phyloP scores from a whole-genome alignment of 1,140 invertebrate species.

The Formica exsecta region DNA sequence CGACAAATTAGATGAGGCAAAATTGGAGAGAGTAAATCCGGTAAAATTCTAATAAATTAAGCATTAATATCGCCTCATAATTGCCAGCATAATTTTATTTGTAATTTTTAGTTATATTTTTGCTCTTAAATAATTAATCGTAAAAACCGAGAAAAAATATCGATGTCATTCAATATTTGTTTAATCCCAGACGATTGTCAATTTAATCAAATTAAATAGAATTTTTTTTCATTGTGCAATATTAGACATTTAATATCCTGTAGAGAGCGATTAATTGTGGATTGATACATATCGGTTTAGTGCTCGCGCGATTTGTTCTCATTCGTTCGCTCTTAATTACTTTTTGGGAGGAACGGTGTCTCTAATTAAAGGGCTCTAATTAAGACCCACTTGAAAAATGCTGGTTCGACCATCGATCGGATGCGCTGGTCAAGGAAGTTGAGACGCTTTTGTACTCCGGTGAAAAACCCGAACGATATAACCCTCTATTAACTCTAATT shows the following conservation, averaged over 20 bases:
- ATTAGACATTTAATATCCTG: slow-evolving; percentile 38
- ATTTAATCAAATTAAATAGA: background rate
- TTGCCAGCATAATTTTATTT: background rate
- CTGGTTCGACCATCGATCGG: background rate
- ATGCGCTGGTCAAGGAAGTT: background rate
- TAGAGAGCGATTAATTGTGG: background rate
- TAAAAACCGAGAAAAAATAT: background rate
- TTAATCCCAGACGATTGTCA: background rate
- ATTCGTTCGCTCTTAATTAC: slow-evolving; percentile 22
- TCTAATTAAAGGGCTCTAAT: slow-evolving; percentile 20
- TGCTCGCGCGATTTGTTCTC: background rate
- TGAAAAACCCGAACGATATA: slow-evolving; percentile 16
- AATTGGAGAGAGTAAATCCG: background rate
- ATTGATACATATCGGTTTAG: slow-evolving; percentile 18
- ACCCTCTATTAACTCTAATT: slow-evolving; percentile 53
- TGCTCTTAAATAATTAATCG: background rate
- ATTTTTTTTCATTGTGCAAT: background rate
- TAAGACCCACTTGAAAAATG: slow-evolving; percentile 14
- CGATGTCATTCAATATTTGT: background rate
- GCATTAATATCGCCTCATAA: background rate
- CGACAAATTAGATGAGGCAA: background rate
- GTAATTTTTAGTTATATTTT: background rate
- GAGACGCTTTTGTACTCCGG: background rate
- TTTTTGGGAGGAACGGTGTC: background rate
- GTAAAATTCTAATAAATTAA: slow-evolving; percentile 1